Base-by-base conservation (phyloP, 1,140 invertebrate genomes). In the Macrobrachium nipponense region DNA sequence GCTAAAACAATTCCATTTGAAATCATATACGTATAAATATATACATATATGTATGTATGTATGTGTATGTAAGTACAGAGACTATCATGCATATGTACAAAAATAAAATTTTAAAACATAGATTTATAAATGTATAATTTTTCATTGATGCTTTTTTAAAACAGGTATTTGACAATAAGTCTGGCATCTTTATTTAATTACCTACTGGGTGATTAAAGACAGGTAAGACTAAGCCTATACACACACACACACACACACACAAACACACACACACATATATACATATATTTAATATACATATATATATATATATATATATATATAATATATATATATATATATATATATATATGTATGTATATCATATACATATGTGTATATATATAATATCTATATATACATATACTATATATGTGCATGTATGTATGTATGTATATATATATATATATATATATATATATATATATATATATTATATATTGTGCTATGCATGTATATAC, bases 241-340 rank as follows among this genome's bases (percentile, higher is more conserved):
- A 36, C 4, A 36, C 4, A 36, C 4, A 36, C 4, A 36, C 4
- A 36, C 4, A 36, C 4, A 36, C 4, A 36, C 4, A 36, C 4
- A 36, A 2, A 36, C 4, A 36, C 4, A 36, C 4, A 36, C 4
- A 36, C 4, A 36, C 4, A 36, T 36, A 36, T 36, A 36, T 36
- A 36, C 12, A 66, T 66, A 23, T 66, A 66, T 66, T n/a, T n/a
- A n/a, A 23, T 66, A 66, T 66, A 23, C 12, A 66, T 66, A 23
- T 66, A 66, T 66, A 23, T 66, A 66, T 66, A 23, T 66, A 66
- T n/a, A n/a, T n/a, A n/a, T n/a, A n/a, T n/a, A n/a, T n/a, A n/a
- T n/a, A n/a, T n/a, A n/a, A 23, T 66, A 66, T 66, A 23, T 66
- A 66, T 66, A 23, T 66, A 66, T 66, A 23, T 66, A 66, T 66